Base-by-base conservation (phyloP, 2,888 invertebrate species). In the Oligia strigilis region DNA sequence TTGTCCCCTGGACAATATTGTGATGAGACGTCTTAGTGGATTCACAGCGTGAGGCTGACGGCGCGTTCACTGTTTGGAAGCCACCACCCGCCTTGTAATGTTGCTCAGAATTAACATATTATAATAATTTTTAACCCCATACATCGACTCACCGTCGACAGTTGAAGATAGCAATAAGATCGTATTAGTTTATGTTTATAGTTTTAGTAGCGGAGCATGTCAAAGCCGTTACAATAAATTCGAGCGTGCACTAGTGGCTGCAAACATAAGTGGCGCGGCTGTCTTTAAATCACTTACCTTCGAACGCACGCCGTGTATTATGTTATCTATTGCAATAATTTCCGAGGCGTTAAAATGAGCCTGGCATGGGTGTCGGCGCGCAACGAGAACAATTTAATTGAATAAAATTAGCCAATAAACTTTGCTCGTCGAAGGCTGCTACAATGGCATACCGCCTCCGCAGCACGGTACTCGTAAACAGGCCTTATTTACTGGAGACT, bases 361-460 rank as follows among this genome's bases (percentile, higher is more conserved):
- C 89, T 84, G 90, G 86, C 87, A 78, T 79, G 89, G 91, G 91
- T 89, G 92, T 92, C 87, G 91, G 93, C 91, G 91, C 90, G 92
- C 93, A 92, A 90, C 92, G 91, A 91, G 94, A 96, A 96, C 96
- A 95, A 95, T 96, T 96, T 96, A 96, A 97, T 97, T 96, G 97
- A 96, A 96, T 95, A 95, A 97, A 97, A 97, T 97, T 97, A 97
- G 96, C 96, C 96, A 95, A 97, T 97, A 97, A 97, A 97, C 92
- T 95, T 93, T 89, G 90, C 91, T 87, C 92, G 93, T 95, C 95
- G 95, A 95, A 93, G 93, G 87, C 91, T 86, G 92, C 93, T 93
- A 97, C 97, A 97, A 97, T 96, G 96, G 96, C 95, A 96, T 96
- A 96, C 97, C 96, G 92, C 92, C 91, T 93, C 89, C 87, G 90